Evolutionary conservation across 2,797 vertebrate species (phyloP).

Genomic region (Myotis pilosus): DNA sequence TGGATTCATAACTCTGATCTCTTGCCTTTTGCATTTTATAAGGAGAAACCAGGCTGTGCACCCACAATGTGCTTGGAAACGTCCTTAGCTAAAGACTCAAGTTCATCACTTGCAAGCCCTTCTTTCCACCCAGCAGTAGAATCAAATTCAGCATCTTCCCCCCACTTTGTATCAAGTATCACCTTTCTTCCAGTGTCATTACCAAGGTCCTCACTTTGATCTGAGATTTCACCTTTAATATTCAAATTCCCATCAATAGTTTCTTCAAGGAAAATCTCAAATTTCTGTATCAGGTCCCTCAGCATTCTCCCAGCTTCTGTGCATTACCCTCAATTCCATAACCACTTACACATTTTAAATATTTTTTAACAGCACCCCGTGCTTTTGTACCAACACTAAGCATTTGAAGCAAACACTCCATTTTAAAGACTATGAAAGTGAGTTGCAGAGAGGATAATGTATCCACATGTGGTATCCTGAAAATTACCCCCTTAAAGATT

Average conservation of each 20-base stretch:
- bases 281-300: no score
- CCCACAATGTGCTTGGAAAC: background rate
- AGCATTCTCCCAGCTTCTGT: background rate
- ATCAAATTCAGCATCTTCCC: no score
- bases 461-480: background rate
- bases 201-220: fast-evolving
- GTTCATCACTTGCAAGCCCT: background rate
- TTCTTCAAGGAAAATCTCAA: background rate
- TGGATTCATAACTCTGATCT: fast-evolving
- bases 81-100: background rate
- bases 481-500: fast-evolving
- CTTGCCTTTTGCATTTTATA: no score
- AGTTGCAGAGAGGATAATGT: background rate
- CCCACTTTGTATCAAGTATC: background rate
- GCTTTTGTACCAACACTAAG: background rate
- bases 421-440: background rate
- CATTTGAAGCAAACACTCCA: background rate
- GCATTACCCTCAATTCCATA: no score
- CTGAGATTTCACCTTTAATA: background rate
- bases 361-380: background rate
- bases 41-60: no score
- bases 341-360: background rate
- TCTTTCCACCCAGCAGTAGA: background rate
- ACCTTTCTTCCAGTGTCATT: background rate
- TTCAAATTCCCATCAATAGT: fast-evolving